Base-by-base conservation (phyloP, 30 jellyfish, hydroid and myxozoan species). In the Mastigias papua region DNA sequence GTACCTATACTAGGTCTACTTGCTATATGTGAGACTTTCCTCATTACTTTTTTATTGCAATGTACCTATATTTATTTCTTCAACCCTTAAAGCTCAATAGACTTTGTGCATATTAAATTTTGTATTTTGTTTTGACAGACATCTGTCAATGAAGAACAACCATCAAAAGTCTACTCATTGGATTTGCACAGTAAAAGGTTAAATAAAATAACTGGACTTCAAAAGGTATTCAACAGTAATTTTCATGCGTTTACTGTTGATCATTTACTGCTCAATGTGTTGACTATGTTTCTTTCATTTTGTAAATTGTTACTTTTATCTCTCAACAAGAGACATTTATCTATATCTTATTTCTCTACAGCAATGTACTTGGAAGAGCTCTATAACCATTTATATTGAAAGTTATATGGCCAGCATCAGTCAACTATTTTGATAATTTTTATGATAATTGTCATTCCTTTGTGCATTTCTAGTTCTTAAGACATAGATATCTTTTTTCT, bases 181-280 rank as follows among this genome's bases (percentile, higher is more conserved):
- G 92, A 83, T 69, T 63, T 69, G 5, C 82, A 75, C 34, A 80
- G 81, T 26, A 83, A 83, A 33, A 67, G 33, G n/a, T 48, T 83
- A 23, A 26, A 48, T 21, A 26, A 50, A 34, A 69, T 83, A 2
- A 22, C 69, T 15, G 86, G 78, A 48, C 31, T 70, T 13, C 65
- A 51, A 48, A 83, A 71, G 80, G 92, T 83, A 51, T 19, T 19
- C 61, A 16, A 35, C 42, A n/a, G 4, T 31, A 21, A 58, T 21
- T n/a, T 60, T 1, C 25, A 20, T 32, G 33, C 23, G 21, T 7
- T 0, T 0, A 48, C 6, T 60, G n/a, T 4, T 60, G n/a, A 21
- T 4, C 21, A 4, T 8, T 42, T 42, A 15, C 54, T 42, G 54
- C 7, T 42, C 54, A n/a, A n/a, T n/a, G n/a, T n/a, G n/a, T n/a